A percentile compares a stretch with the other conserved stretches of the same genome.
These are phyloP conservation scores for Cheirogaleus medius DNA, from an alignment of 2,113 vertebrate genomes.

Conservation along the genomic window DNA sequence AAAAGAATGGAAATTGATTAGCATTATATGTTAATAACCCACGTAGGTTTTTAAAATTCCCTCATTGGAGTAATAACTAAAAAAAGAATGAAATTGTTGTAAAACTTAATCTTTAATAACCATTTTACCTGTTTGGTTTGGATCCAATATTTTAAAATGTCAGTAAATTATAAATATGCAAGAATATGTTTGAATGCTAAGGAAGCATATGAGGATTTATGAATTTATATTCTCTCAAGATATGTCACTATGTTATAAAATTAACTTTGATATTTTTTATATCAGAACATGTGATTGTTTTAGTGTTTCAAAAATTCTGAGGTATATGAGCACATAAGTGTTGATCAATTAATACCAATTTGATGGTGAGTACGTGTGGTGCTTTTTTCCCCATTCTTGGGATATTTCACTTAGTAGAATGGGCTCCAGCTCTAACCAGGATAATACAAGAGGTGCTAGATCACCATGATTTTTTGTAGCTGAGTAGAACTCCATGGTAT, in stretches of 20 bases:
- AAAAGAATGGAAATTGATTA: not conserved
- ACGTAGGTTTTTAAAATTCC: not conserved
- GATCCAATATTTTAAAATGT: not conserved
- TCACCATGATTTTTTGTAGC: too few relatives aligned
- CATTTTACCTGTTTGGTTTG: not conserved
- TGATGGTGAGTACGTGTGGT: too few relatives aligned
- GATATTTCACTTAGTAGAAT: too few relatives aligned
- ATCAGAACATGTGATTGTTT: not conserved
- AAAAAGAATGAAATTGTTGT: not conserved
- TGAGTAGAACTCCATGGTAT: too few relatives aligned
- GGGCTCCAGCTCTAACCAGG: too few relatives aligned
- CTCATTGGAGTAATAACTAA: not conserved
- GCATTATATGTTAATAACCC: not conserved
- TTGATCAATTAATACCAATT: too few relatives aligned
- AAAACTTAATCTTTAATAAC: slow-evolving; percentile 1
- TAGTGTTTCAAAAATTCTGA: not conserved
- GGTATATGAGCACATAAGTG: too few relatives aligned
- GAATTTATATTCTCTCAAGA: not conserved
- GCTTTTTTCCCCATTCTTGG: too few relatives aligned
- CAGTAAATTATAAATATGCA: not conserved
- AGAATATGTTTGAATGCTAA: not conserved
- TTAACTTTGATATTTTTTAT: not conserved
- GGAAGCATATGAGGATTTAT: not conserved
- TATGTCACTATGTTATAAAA: slow-evolving; percentile 9
- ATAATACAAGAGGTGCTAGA: too few relatives aligned